phyloP scores from a whole-genome alignment of 2,888 invertebrate genomes.

The Pachycephus smyrnensis region DNA sequence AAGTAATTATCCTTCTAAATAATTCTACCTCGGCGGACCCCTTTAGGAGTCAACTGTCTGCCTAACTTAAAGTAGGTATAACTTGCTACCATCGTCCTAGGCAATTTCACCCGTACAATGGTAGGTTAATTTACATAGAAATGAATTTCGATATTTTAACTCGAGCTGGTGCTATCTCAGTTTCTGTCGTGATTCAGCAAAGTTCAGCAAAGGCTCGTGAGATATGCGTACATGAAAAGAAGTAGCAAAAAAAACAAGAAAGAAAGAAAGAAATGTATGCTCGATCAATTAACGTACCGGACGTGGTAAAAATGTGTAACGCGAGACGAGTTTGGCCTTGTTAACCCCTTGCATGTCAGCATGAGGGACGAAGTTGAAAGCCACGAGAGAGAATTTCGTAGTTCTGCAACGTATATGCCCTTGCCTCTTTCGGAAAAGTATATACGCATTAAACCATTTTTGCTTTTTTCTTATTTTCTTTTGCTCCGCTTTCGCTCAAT shows the following conservation, averaged over 20 bases:
- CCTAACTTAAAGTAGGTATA: background rate
- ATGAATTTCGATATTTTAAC: background rate
- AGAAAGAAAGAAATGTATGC: background rate
- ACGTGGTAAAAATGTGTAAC: background rate
- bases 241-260: background rate
- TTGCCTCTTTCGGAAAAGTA: background rate
- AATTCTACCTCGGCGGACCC: background rate
- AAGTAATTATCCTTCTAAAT: background rate
- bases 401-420: slow-evolving; percentile 9
- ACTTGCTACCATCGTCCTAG: background rate
- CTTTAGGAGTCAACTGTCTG: background rate
- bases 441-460: background rate
- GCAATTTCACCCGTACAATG: background rate
- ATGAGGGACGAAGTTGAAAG: background rate
- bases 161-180: background rate
- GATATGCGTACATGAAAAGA: background rate
- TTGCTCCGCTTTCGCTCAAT: background rate
- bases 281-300: slow-evolving; percentile 7
- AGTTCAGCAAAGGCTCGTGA: background rate
- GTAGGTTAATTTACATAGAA: background rate
- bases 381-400: slow-evolving; percentile 17
- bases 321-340: slow-evolving; percentile 1
- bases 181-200: background rate
- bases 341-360: background rate
- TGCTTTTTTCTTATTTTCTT: background rate